Percentiles rank a stretch among this genome's conserved stretches.
These are phyloP conservation scores for Melanophora roralis DNA, from an alignment of 2,888 invertebrate species.

Conservation along the genomic window DNA sequence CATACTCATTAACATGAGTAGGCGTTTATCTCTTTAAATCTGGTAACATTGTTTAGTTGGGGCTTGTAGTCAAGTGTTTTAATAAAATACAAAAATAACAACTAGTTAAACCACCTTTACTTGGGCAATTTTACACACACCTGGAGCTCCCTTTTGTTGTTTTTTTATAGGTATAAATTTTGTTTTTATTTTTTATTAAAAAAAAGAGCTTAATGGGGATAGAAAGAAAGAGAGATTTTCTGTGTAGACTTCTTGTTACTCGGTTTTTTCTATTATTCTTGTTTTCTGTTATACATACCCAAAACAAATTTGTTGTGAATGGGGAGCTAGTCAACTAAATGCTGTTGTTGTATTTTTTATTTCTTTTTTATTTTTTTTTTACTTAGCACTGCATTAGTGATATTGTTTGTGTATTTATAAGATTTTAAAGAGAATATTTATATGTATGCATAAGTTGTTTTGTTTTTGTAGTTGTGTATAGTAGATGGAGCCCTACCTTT, in stretches of 20 bases:
- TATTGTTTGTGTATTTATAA: constrained; percentile 19
- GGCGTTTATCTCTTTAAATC: neutral
- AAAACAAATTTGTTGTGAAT: constrained; percentile 46
- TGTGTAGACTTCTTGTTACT: constrained; percentile 47
- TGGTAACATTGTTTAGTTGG: neutral
- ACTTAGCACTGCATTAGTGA: constrained; percentile 5
- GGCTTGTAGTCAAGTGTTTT: neutral
- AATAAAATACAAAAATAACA: constrained; percentile 11
- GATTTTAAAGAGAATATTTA: neutral
- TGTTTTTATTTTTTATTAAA: neutral
- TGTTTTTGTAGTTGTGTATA: constrained; percentile 28
- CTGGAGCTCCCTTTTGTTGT: constrained; percentile 47
- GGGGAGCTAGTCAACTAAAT: constrained; percentile 44
- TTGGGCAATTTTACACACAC: constrained; percentile 42
- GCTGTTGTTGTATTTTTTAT: constrained; percentile 24
- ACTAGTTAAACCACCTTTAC: constrained; percentile 54
- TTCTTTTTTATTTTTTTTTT: constrained; percentile 30
- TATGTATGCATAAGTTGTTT: neutral
- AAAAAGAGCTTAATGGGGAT: constrained; percentile 1
- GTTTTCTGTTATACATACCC: constrained; percentile 55
- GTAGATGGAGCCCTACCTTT: constrained; percentile 52
- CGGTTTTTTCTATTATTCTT: constrained; percentile 60
- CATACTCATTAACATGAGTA: too few species aligned
- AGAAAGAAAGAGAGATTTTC: constrained; percentile 3
- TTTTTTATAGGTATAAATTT: neutral